A percentile compares a stretch with the other conserved stretches of the same genome.
phyloP scores from a whole-genome alignment of 2,888 invertebrate species.

The Apotomis capreana region DNA sequence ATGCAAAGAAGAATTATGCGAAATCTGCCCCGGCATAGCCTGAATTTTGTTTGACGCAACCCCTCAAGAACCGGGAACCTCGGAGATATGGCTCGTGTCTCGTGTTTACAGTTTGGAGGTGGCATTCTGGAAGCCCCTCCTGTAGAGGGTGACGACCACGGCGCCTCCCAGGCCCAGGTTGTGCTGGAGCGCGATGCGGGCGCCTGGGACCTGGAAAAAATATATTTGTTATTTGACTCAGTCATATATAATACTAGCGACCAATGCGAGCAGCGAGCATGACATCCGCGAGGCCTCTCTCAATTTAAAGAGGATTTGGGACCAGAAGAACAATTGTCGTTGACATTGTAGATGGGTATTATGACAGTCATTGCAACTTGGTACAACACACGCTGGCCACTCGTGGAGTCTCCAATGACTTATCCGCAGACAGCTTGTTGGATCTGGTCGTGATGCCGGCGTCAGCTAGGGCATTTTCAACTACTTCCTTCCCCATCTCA shows the following conservation, averaged over 20 bases:
- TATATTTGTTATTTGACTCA: neutral
- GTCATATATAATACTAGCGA: too few relatives aligned
- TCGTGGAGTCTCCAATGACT: constrained; percentile 97
- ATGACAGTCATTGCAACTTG: constrained; percentile 98
- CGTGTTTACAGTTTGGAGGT: constrained; percentile 54
- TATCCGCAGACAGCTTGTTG: constrained; percentile 96
- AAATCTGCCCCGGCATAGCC: too few relatives aligned
- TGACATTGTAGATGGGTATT: constrained; percentile 98
- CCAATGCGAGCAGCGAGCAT: constrained; percentile 96
- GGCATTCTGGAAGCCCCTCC: constrained; percentile 89
- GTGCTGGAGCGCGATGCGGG: constrained; percentile 95
- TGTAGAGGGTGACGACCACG: constrained; percentile 95
- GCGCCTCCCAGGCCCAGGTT: constrained; percentile 99
- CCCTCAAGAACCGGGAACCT: too few relatives aligned
- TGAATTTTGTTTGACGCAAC: too few relatives aligned
- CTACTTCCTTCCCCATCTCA: constrained; percentile 96
- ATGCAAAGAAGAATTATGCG: too few relatives aligned
- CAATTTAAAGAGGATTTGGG: constrained; percentile 96
- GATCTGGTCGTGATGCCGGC: constrained; percentile 89
- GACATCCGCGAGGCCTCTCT: constrained; percentile 93
- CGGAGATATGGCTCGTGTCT: too few relatives aligned
- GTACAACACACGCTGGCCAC: constrained; percentile 97
- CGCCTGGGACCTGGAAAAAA: constrained; percentile 87
- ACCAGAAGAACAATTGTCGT: constrained; percentile 99
- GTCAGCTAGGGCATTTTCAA: constrained; percentile 93